Evolutionary conservation across 2,888 invertebrate genomes (phyloP), one percentile per base, ranked within the genome.

Genomic region (Spisula solida): DNA sequence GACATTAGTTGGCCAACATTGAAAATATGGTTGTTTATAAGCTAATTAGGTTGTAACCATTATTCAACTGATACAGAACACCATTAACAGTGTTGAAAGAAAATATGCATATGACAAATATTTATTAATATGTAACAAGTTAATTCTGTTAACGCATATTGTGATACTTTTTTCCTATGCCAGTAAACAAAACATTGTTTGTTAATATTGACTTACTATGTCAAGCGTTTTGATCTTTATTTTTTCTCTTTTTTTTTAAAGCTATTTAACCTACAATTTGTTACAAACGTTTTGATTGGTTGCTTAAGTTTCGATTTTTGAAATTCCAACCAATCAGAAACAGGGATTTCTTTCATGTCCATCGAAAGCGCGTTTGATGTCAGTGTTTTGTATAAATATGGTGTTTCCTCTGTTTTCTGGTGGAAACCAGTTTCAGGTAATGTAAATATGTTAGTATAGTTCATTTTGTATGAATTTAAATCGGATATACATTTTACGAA

Each of bases 251-350:
- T n/a, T 66, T 66, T 66, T 66, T 25, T n/a, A 66, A 66, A 25
- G 60, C 0, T 66, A 6, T 66, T 66, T 25, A 2, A 66, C 12
- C 20, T 66, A 66, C 60, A 66, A 25, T 25, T 25, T 66, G 60
- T 12, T 66, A 51, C 6, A 51, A 51, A 14, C 51, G 51, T 51
- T 51, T 5, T 66, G 25, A 66, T 25, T 66, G 60, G 60, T 66
- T 66, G 60, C 25, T 25, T 5, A 66, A 25, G 20, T 66, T n/a
- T 25, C 20, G 10, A 66, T 10, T 66, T n/a, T 66, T n/a, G 25
- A 66, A 25, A 66, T 66, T 66, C 25, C 60, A 66, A 66, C 60
- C 60, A 66, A 25, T 66, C 60, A 66, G n/a, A 66, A n/a, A 6
- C 25, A 5, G 8, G 25, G 25, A 66, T 66, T 66, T 25, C n/a